These are phyloP conservation scores for Sebastes dallii DNA, from an alignment of 2,797 vertebrate genomes.

Conservation along the genomic window DNA sequence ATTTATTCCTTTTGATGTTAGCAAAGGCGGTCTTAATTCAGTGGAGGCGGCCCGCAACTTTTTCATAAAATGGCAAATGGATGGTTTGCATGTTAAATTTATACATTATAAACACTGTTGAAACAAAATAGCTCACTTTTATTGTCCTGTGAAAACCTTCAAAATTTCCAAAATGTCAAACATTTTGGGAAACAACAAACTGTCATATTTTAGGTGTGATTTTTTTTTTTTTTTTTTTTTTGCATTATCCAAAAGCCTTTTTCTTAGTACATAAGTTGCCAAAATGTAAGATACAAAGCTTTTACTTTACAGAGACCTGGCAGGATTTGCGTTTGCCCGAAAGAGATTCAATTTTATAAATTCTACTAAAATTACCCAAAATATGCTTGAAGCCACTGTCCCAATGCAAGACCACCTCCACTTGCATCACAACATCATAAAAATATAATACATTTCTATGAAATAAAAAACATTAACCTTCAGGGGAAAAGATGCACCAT, in stretches of 20 bases:
- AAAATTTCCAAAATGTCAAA: not conserved
- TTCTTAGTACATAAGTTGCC: not conserved
- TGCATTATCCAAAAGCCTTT: not conserved
- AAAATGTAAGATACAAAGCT: not conserved
- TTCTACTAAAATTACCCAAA: not conserved
- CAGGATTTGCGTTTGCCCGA: too few species aligned
- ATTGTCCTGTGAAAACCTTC: not conserved
- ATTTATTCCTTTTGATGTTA: not conserved
- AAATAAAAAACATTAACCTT: not conserved
- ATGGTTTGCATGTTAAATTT: not conserved
- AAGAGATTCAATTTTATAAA: too few species aligned
- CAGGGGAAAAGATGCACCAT: not conserved
- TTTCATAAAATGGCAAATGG: not conserved
- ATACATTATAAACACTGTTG: not conserved
- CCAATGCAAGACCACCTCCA: not conserved
- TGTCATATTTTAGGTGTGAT: not conserved
- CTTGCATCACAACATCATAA: not conserved
- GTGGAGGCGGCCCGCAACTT: not conserved
- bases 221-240: not conserved
- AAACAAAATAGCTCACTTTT: not conserved
- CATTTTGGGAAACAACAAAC: not conserved
- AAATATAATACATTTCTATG: not conserved
- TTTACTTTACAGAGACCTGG: not conserved
- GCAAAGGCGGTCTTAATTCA: not conserved
- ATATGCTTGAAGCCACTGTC: not conserved